Evolutionary conservation across 2,113 vertebrate genomes (phyloP).

Genomic region (Psittacus erithacus): DNA sequence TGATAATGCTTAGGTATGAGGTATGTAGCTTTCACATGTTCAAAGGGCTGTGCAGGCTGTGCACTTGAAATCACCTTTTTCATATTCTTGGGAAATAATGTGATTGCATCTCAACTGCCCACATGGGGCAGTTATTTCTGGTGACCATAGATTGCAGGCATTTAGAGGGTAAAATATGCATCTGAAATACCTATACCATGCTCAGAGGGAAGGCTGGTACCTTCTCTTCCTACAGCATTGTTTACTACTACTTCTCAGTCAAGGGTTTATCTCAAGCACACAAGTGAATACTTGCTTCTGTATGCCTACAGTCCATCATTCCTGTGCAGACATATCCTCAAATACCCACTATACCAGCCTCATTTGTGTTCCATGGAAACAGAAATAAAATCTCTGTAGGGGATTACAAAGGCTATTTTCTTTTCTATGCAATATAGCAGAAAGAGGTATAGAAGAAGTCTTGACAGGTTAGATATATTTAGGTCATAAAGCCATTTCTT

Average conservation of each 20-base stretch:
- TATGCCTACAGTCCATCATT: background rate
- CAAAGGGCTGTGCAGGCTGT: background rate
- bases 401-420: background rate
- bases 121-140: constrained; percentile 26
- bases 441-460: background rate
- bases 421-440: background rate
- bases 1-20: background rate
- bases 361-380: background rate
- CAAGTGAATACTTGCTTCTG: background rate
- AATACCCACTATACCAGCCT: background rate
- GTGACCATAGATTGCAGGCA: background rate
- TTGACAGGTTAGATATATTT: background rate
- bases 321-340: background rate
- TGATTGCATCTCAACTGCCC: constrained; percentile 19
- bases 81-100: background rate
- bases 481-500: background rate
- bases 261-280: background rate
- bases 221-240: background rate
- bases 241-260: background rate
- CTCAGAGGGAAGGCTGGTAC: background rate
- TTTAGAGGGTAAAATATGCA: background rate
- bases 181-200: background rate
- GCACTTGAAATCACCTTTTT: background rate
- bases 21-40: background rate
- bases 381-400: background rate